These are phyloP conservation scores for Eupithecia insigniata DNA, from an alignment of 2,888 invertebrate genomes.

Conservation along the genomic window DNA sequence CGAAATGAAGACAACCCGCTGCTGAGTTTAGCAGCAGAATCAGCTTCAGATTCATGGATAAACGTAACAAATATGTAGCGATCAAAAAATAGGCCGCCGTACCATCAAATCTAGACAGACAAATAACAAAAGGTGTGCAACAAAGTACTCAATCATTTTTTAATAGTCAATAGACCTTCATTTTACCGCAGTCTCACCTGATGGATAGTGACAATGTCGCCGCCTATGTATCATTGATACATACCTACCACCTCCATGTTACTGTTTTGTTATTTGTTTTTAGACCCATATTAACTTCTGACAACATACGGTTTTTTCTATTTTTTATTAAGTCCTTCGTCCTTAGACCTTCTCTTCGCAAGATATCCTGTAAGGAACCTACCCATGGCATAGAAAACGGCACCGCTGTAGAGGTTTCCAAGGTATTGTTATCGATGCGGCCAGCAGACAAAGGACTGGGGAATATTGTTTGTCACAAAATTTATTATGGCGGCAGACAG, in stretches of 20 bases:
- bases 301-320: too few species aligned
- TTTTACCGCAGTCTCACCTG: too few species aligned
- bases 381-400: conserved; percentile 38
- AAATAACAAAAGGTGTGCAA: background rate
- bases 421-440: conserved; percentile 71
- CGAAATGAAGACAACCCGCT: too few species aligned
- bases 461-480: conserved; percentile 83
- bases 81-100: background rate
- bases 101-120: background rate
- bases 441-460: conserved; percentile 75
- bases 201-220: too few species aligned
- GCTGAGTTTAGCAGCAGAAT: background rate
- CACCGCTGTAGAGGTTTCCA: conserved; percentile 49
- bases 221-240: too few species aligned
- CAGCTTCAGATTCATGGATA: background rate
- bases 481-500: conserved; percentile 71
- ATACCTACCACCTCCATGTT: too few species aligned
- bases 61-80: background rate
- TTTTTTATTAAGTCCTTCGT: too few species aligned
- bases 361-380: background rate
- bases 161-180: too few species aligned
- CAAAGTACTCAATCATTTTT: background rate
- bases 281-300: too few species aligned
- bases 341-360: background rate
- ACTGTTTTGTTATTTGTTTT: too few species aligned